A percentile compares a stretch with the other conserved stretches of the same genome.
These are phyloP conservation scores for Neopipo cinnamomea DNA, from an alignment of 2,113 vertebrate species.

Conservation along the genomic window DNA sequence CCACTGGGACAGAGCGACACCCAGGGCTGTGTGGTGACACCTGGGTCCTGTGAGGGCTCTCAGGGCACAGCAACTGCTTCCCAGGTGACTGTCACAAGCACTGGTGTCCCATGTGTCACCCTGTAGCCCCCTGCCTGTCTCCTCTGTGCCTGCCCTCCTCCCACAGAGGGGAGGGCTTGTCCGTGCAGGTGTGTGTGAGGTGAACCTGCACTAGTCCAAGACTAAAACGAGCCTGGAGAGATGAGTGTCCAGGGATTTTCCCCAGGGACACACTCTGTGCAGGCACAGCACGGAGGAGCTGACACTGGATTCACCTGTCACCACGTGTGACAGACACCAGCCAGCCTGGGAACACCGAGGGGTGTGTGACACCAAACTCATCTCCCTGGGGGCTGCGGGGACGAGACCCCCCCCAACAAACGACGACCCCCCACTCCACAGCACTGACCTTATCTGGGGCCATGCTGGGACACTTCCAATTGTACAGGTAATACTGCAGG, in stretches of 20 bases:
- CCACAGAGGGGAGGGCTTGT: not conserved
- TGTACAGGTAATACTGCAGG: slow-evolving; percentile 99
- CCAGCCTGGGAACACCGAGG: not conserved
- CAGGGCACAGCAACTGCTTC: not conserved
- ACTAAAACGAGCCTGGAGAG: not conserved
- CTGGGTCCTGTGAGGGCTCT: rapidly evolving
- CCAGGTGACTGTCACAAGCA: not conserved
- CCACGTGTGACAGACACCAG: rapidly evolving
- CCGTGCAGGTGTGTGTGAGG: rapidly evolving
- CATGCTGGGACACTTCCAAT: slow-evolving; percentile 99
- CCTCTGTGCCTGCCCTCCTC: not conserved
- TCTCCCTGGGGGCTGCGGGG: not conserved
- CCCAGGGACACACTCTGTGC: not conserved
- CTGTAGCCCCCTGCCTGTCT: not conserved
- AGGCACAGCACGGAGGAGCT: not conserved
- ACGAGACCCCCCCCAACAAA: rapidly evolving
- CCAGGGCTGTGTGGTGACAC: not conserved
- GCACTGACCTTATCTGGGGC: slow-evolving; percentile 90
- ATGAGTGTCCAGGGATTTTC: not conserved
- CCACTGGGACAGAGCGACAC: not conserved
- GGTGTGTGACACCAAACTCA: not conserved
- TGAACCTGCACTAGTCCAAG: not conserved
- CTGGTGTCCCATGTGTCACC: not conserved
- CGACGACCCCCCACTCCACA: not conserved
- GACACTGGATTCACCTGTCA: not conserved